These are phyloP conservation scores for rat (Rattus norvegicus) DNA, from an alignment of 2,113 vertebrate genomes.

Conservation along the genomic window GRCr8 NC_086030.1:28143001-28143500, in stretches of 20 bases:
- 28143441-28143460: background rate
- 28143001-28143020: background rate
- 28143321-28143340: background rate
- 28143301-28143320: background rate
- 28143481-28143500: background rate
- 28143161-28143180: background rate
- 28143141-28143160: background rate
- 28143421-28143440: background rate
- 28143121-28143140: background rate
- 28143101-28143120: background rate
- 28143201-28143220: background rate
- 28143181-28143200: background rate
- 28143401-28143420: background rate
- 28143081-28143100: background rate
- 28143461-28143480: background rate
- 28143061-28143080: background rate
- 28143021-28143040: background rate
- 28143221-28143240: background rate
- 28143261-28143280: background rate
- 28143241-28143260: background rate
- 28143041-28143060: background rate
- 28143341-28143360: background rate
- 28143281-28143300: rapidly evolving
- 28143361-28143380: background rate
- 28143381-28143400: background rate